A percentile compares a stretch with the other conserved stretches of the same genome.
phyloP scores from a whole-genome alignment of 2,113 vertebrate species.

The Formicarius rufipectus region DNA sequence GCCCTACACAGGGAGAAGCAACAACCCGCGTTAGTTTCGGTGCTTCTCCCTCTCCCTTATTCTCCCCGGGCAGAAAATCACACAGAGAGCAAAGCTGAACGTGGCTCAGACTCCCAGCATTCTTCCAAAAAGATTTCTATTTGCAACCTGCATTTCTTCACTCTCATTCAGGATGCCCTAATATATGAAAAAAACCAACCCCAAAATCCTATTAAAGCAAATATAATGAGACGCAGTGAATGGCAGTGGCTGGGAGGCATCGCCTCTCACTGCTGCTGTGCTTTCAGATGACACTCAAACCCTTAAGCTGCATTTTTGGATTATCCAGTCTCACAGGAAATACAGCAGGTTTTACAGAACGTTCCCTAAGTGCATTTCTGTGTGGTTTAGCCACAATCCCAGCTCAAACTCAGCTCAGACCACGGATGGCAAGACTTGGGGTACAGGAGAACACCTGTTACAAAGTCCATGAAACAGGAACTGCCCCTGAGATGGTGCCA shows the following conservation, averaged over 20 bases:
- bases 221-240: neutral
- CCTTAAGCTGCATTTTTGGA: neutral
- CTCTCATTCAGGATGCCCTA: neutral
- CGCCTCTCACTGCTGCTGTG: neutral
- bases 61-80: fast-evolving
- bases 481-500: neutral
- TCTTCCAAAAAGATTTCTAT: neutral
- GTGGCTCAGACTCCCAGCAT: fast-evolving
- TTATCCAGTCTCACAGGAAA: neutral
- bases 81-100: too few species aligned
- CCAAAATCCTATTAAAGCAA: neutral
- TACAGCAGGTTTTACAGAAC: neutral
- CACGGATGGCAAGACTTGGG: neutral
- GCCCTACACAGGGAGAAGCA: slow-evolving; percentile 72
- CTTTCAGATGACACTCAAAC: neutral
- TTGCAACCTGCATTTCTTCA: neutral
- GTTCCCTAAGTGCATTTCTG: neutral
- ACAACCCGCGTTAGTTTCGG: fast-evolving
- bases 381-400: neutral
- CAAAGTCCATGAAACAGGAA: neutral
- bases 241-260: neutral
- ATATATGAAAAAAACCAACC: neutral
- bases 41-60: too few species aligned
- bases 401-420: neutral
- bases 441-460: fast-evolving